Base-by-base conservation (phyloP, 2,888 invertebrate genomes). In the Drosophila paramelanica region DNA sequence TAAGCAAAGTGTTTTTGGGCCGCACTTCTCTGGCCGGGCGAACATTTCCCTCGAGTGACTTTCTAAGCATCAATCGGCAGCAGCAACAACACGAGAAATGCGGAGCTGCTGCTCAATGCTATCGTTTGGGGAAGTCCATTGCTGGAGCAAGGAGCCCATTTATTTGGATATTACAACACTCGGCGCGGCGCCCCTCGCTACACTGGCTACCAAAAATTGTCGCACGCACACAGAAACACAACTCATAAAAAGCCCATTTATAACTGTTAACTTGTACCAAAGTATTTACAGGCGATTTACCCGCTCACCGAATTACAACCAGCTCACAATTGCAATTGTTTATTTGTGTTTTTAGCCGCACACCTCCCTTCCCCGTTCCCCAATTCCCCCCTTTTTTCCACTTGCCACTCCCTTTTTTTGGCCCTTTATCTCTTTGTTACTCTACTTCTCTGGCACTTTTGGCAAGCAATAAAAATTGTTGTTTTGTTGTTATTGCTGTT, bases 191-290 rank as follows among this genome's bases (percentile, higher is more conserved):
- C 17, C 27, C 27, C 27, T 8, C 31, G 31, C 31, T 8, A 25
- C 46, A 36, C 38, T 13, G 27, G 27, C 53, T 27, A 11, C 11
- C 27, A 82, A 86, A 69, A 79, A 80, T 83, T 84, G 84, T 87
- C 81, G 69, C 81, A 76, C 68, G 49, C 56, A 67, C 39, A 10
- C 17, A 36, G 13, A 45, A 43, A 50, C 59, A 81, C 75, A 77
- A 88, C 88, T 88, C 83, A 88, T 84, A 88, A 88, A 86, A 88
- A 68, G 78, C 78, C 88, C 83, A 84, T 88, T 84, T 86, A 88
- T 88, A 86, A 86, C 88, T 80, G 83, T 84, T 84, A 84, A 88
- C 83, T 88, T 83, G 88, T 80, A 83, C 75, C 82, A 84, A 84
- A 84, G 88, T 84, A 84, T 84, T 84, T 84, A 84, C 83, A 88